These are phyloP conservation scores for Lithosia quadra DNA, from an alignment of 2,888 invertebrate species.

Conservation along the genomic window DNA sequence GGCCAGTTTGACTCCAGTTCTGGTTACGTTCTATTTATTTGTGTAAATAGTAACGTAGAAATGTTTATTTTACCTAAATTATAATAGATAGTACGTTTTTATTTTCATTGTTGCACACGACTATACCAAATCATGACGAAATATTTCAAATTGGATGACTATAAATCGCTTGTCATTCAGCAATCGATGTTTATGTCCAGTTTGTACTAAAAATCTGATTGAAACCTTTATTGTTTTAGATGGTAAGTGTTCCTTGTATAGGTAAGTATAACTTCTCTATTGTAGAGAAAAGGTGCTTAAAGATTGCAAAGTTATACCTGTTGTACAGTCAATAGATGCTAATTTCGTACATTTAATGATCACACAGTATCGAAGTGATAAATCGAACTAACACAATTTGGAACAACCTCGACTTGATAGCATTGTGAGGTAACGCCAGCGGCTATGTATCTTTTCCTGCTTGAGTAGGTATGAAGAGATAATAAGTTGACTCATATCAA, in stretches of 20 bases:
- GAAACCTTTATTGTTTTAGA: slow-evolving; percentile 2
- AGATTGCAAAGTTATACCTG: background rate
- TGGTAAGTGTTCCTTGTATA: background rate
- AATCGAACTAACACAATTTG: slow-evolving; percentile 23
- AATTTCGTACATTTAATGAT: slow-evolving; percentile 16
- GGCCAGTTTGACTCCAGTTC: background rate
- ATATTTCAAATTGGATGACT: slow-evolving; percentile 52
- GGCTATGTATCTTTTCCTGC: slow-evolving; percentile 21
- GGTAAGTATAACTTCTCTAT: background rate
- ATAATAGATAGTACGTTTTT: background rate
- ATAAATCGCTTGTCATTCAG: slow-evolving; percentile 55
- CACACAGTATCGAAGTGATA: slow-evolving; percentile 20
- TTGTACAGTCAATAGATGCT: slow-evolving; percentile 9
- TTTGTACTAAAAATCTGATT: slow-evolving; percentile 10
- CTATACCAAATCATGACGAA: slow-evolving; percentile 51
- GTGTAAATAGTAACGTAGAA: background rate
- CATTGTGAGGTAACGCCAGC: slow-evolving; percentile 16
- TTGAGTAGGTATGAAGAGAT: slow-evolving; percentile 17
- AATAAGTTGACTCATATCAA: slow-evolving; percentile 30
- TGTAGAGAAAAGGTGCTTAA: background rate
- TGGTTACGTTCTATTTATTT: background rate
- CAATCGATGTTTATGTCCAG: slow-evolving; percentile 33
- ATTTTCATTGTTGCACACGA: slow-evolving; percentile 21
- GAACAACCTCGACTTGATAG: slow-evolving; percentile 19
- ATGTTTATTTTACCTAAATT: background rate